Evolutionary conservation across 2,113 vertebrate genomes (phyloP).

Genomic region (Saguinus imperator): DNA sequence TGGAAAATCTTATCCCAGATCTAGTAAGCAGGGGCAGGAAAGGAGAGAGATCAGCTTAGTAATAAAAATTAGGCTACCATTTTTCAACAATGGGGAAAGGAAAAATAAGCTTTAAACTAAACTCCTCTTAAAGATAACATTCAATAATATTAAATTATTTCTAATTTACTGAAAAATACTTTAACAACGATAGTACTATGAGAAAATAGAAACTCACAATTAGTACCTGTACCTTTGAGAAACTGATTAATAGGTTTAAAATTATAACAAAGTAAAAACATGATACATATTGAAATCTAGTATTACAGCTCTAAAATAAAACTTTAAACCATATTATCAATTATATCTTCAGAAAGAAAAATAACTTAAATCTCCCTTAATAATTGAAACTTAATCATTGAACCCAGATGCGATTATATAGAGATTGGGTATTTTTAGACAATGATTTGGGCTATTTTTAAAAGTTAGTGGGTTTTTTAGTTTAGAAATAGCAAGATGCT

Average conservation of each 20-base stretch:
- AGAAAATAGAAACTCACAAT: not conserved
- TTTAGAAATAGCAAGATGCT: not conserved
- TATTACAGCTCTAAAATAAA: not conserved
- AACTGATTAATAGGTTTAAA: not conserved
- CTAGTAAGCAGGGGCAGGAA: not conserved
- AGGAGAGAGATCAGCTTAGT: not conserved
- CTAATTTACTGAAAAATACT: constrained; percentile 12
- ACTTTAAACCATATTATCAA: not conserved
- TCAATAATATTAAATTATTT: not conserved
- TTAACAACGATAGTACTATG: not conserved
- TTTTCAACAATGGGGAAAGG: not conserved
- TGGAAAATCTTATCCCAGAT: not conserved
- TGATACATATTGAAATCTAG: not conserved
- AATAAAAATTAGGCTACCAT: not conserved
- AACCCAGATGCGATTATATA: not conserved
- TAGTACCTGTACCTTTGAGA: not conserved
- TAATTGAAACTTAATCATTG: not conserved
- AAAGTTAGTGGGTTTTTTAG: not conserved
- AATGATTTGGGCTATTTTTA: not conserved
- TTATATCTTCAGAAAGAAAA: constrained; percentile 12
- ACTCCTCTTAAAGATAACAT: not conserved
- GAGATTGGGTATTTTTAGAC: not conserved
- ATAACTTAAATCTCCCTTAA: not conserved
- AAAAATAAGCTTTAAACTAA: not conserved
- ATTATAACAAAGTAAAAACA: not conserved